Base-by-base conservation (phyloP, 2,113 vertebrate genomes). In the cattle (Bos taurus) region DNA sequence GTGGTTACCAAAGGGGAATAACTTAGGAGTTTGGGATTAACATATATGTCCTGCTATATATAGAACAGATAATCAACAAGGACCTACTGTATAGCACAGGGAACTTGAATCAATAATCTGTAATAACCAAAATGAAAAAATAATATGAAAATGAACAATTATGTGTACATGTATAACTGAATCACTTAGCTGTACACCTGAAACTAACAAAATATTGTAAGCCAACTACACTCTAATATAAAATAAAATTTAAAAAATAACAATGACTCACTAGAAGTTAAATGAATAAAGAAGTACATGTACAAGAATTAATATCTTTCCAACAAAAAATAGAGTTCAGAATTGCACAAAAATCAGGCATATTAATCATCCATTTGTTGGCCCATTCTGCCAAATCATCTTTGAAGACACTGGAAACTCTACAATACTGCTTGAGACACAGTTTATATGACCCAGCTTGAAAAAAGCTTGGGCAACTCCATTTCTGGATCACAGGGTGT, bases 401-500 rank as follows among this genome's bases (percentile, higher is more conserved):
- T 60, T 81, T 26, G 33, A 96, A 95, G 93, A 62, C 62, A 93
- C n/a, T 78, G 77, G 96, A 91, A 97, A 67, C 71, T 91, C 86
- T 92, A 88, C 89, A 78, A 74, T 50, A 86, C 60, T 50, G 80
- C 57, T 57, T 77, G 62, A 96, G 71, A 97, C 83, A 91, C 52
- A 97, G 50, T 98, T 97, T 95, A 91, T 94, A 57, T 36, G 97
- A 91, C 93, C 86, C 95, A 96, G 83, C 83, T 93, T 98, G 89
- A 93, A 83, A 96, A 86, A 96, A 74, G 54, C 87, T 74, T 96
- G 95, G 74, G 93, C 94, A 97, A 95, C 83, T 97, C 86, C 93
- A 93, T 82, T 97, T 95, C 94, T 96, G 96, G 97, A 97, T 98
- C 98, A 98, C 91, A 98, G 97, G 97, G 97, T 98, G 95, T 97